Conservation (phyloP, 37 sponge, comb jelly and placozoan species). For the Hormiphora californensis region DNA sequence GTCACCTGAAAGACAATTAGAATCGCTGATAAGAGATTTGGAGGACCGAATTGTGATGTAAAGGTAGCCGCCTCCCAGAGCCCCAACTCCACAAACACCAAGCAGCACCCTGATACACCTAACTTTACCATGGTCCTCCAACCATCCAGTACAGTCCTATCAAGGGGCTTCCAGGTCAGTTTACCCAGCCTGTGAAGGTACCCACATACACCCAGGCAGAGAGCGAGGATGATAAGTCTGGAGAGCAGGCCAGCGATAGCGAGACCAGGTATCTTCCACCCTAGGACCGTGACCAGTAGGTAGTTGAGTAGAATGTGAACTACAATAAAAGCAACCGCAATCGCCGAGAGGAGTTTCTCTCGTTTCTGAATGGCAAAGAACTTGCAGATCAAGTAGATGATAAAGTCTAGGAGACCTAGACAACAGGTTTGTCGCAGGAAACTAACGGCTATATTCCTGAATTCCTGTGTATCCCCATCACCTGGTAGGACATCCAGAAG, state of each 20-base stretch:
- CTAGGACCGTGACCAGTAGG: background rate
- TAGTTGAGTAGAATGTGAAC: background rate
- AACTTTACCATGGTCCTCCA: slow-evolving; percentile 18
- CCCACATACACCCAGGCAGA: background rate
- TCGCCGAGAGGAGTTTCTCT: background rate
- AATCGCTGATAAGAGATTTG: background rate
- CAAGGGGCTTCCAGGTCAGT: background rate
- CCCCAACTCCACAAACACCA: background rate
- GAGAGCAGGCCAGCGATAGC: background rate
- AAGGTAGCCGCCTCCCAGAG: background rate
- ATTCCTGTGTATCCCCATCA: background rate
- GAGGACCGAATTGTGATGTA: background rate
- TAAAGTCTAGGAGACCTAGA: background rate
- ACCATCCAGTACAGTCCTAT: background rate
- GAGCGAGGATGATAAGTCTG: background rate
- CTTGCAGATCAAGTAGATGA: background rate
- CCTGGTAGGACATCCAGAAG: background rate
- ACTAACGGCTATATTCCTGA: background rate
- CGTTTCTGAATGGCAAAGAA: background rate
- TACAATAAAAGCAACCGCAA: background rate
- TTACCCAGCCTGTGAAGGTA: background rate
- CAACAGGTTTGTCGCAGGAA: background rate
- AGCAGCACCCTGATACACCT: background rate
- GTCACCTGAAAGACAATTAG: background rate
- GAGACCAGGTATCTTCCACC: background rate